Evolutionary conservation across 2,888 invertebrate genomes (phyloP), one percentile per base, ranked within the genome.

Genomic region (Drosophila mimetica): DNA sequence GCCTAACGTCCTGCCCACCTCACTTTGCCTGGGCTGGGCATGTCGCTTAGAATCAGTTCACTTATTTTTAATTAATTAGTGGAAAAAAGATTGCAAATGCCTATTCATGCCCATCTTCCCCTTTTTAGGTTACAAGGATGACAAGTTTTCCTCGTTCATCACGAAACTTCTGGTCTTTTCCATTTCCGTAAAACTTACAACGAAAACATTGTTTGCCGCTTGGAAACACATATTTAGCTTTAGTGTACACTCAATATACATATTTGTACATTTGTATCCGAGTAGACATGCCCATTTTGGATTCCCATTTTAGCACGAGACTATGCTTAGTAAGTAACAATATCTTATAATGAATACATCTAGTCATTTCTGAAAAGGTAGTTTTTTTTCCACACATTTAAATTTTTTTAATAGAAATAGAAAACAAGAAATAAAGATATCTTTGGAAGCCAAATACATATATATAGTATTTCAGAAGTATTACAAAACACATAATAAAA

Each of bases 1-100:
- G 34, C 50, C 13, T 32, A 22, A 5, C 32, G 41, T 32, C 58
- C 34, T 58, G 42, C 34, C 58, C 41, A 41, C 25, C n/a, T 41
- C 32, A 41, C 34, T 41, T 14, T 59, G 58, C 32, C 41, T 41
- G 34, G 14, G 28, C 34, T 34, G 25, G 14, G 48, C 63, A 52
- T 46, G 53, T 69, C 65, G 69, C 73, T 51, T 66, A 77, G 70
- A 77, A 74, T 77, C 74, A 88, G 84, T 78, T 88, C 83, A 75
- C 86, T 86, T 88, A 88, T 85, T 85, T 75, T 85, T 85, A 84
- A 85, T 85, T 85, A 88, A 85, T 85, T 88, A 85, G 86, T 86
- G 76, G 76, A 88, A 85, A 86, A 85, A 86, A 85, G 86, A 86
- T 78, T 74, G 72, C 72, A 72, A 77, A 70, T 70, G 71, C 37